Conservation (phyloP, 2,888 invertebrate species). For the Cepaea hortensis region DNA sequence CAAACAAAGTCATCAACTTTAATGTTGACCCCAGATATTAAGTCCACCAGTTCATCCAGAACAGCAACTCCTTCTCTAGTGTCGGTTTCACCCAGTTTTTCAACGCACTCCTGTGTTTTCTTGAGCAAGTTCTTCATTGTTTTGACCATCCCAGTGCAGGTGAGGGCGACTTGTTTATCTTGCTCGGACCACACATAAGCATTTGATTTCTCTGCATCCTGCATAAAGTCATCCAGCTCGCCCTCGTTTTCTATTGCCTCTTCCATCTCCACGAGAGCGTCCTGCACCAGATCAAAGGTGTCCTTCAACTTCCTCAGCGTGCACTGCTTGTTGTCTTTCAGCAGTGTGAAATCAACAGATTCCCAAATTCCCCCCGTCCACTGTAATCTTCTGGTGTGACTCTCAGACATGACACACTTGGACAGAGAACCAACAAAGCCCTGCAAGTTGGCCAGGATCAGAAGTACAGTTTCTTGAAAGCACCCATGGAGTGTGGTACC, state of each 20-base stretch:
- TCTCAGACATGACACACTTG: slow-evolving; percentile 26
- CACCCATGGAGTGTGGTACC: slow-evolving; percentile 56
- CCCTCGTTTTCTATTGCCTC: slow-evolving; percentile 65
- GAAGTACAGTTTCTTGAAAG: slow-evolving; percentile 55
- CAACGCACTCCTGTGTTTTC: slow-evolving; percentile 61
- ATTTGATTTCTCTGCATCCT: slow-evolving; percentile 49
- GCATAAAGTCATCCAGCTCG: slow-evolving; percentile 58
- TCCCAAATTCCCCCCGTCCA: slow-evolving; percentile 70
- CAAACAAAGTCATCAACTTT: slow-evolving; percentile 67
- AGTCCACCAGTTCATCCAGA: slow-evolving; percentile 64
- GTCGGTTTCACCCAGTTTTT: slow-evolving; percentile 59
- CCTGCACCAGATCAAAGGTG: slow-evolving; percentile 61
- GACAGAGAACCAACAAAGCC: slow-evolving; percentile 55
- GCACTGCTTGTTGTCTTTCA: slow-evolving; percentile 63
- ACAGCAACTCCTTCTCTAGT: slow-evolving; percentile 56
- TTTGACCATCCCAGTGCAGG: slow-evolving; percentile 65
- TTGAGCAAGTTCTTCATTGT: slow-evolving; percentile 64
- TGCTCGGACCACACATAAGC: slow-evolving; percentile 63
- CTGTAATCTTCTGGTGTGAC: slow-evolving; percentile 60
- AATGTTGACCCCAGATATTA: slow-evolving; percentile 62
- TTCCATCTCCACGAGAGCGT: slow-evolving; percentile 67
- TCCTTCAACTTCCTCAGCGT: slow-evolving; percentile 55
- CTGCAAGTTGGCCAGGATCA: slow-evolving; percentile 55
- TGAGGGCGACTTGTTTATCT: slow-evolving; percentile 61
- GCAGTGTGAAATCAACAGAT: slow-evolving; percentile 54